These are phyloP conservation scores for Limnephilus marmoratus DNA, from an alignment of 2,888 invertebrate genomes.

Conservation along the genomic window DNA sequence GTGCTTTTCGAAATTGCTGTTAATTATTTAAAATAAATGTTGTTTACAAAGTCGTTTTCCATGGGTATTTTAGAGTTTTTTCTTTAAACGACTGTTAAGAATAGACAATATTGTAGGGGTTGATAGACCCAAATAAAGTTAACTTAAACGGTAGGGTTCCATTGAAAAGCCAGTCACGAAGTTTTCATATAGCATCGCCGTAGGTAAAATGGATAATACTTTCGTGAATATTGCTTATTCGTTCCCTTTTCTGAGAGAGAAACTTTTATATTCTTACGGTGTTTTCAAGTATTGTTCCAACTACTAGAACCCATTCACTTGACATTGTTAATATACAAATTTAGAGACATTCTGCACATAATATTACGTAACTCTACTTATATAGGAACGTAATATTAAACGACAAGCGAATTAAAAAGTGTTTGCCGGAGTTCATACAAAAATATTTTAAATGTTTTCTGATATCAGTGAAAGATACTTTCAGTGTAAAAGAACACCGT, in stretches of 20 bases:
- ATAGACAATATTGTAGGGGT: background rate
- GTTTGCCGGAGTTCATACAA: too few species aligned
- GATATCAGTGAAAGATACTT: too few species aligned
- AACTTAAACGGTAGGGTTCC: background rate
- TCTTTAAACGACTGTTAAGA: background rate
- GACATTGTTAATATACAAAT: background rate
- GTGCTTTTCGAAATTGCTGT: background rate
- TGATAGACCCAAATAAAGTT: background rate
- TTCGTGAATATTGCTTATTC: background rate
- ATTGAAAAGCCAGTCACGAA: background rate
- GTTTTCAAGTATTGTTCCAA: background rate
- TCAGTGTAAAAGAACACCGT: too few species aligned
- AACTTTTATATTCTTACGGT: background rate
- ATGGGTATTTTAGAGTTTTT: background rate
- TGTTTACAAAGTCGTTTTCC: background rate
- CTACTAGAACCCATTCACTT: background rate
- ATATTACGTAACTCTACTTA: background rate
- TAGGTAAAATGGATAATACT: background rate
- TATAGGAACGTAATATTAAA: background rate
- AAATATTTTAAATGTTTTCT: too few species aligned
- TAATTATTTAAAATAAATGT: background rate
- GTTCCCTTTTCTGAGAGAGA: background rate
- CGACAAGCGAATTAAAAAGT: too few species aligned
- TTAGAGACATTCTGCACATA: background rate
- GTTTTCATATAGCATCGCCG: background rate